Evolutionary conservation across 2,888 invertebrate species (phyloP).

Genomic region (Lysandra bellargus): DNA sequence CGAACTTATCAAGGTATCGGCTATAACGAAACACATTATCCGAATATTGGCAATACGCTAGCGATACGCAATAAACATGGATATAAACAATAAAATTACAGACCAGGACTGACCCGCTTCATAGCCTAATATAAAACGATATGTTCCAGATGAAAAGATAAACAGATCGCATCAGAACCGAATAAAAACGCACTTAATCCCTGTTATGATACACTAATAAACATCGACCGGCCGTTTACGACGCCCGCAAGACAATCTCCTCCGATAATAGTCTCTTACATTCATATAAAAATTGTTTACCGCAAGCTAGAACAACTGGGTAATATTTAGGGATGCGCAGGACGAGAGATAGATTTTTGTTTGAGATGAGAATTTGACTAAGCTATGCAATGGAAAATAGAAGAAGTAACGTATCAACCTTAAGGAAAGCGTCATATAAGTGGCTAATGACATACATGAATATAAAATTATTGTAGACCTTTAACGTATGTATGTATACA

Average conservation of each 20-base stretch:
- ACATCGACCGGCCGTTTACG: slow-evolving; percentile 53
- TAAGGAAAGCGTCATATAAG: no score
- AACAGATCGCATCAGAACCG: slow-evolving; percentile 66
- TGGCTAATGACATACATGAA: no score
- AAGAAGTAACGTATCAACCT: no score
- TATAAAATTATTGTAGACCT: no score
- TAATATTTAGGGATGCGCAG: slow-evolving; percentile 41
- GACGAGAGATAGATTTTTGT: background rate
- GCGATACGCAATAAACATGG: slow-evolving; percentile 35
- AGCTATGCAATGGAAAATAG: background rate
- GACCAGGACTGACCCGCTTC: slow-evolving; percentile 40
- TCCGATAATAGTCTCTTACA: slow-evolving; percentile 61
- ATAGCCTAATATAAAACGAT: slow-evolving; percentile 51
- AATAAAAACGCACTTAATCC: slow-evolving; percentile 67
- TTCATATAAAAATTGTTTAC: slow-evolving; percentile 66
- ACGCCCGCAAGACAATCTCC: slow-evolving; percentile 56
- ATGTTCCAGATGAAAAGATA: slow-evolving; percentile 64
- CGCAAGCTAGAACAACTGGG: slow-evolving; percentile 42
- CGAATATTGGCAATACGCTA: slow-evolving; percentile 26
- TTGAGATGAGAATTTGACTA: background rate
- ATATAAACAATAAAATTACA: slow-evolving; percentile 43
- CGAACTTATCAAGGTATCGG: slow-evolving; percentile 16
- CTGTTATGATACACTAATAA: slow-evolving; percentile 73
- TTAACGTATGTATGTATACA: no score
- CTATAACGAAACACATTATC: slow-evolving; percentile 9